phyloP scores from a whole-genome alignment of 1,140 invertebrate genomes.

The Drosophila hydei region DNA sequence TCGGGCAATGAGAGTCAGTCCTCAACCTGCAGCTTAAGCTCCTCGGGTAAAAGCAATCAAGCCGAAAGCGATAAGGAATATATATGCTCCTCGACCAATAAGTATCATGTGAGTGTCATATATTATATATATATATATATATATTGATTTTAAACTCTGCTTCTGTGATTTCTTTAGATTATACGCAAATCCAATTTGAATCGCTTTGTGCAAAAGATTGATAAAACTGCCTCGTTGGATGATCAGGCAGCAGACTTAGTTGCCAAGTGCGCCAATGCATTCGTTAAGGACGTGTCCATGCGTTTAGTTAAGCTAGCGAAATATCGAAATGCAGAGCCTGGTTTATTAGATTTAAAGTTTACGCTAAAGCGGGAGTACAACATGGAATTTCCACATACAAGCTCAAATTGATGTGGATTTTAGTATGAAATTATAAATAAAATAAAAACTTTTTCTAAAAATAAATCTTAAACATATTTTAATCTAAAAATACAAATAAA shows the following conservation, averaged over 20 bases:
- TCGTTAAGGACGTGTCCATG: constrained; percentile 43
- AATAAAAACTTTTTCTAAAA: neutral
- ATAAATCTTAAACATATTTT: no score
- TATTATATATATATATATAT: no score
- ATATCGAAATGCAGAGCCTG: constrained; percentile 18
- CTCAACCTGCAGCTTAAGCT: constrained; percentile 33
- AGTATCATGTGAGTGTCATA: constrained; percentile 34
- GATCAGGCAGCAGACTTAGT: constrained; percentile 53
- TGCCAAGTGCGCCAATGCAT: constrained; percentile 39
- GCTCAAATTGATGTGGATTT: neutral
- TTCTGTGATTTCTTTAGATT: constrained; percentile 21
- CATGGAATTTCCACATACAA: constrained; percentile 44
- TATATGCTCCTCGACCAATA: neutral
- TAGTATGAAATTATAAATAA: neutral
- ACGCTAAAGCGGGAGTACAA: constrained; percentile 56
- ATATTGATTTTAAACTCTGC: neutral
- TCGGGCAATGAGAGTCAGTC: constrained; percentile 21
- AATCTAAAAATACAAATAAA: neutral
- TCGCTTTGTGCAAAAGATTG: constrained; percentile 42
- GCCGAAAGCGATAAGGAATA: constrained; percentile 31
- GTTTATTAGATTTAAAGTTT: constrained; percentile 47
- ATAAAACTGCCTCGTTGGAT: constrained; percentile 32
- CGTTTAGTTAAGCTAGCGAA: constrained; percentile 43
- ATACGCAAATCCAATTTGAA: constrained; percentile 32
- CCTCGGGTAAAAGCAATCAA: constrained; percentile 26